Percentiles rank a stretch among this genome's conserved stretches.
Evolutionary conservation across 2,888 invertebrate species (phyloP).

Genomic region (Euplexia lucipara): DNA sequence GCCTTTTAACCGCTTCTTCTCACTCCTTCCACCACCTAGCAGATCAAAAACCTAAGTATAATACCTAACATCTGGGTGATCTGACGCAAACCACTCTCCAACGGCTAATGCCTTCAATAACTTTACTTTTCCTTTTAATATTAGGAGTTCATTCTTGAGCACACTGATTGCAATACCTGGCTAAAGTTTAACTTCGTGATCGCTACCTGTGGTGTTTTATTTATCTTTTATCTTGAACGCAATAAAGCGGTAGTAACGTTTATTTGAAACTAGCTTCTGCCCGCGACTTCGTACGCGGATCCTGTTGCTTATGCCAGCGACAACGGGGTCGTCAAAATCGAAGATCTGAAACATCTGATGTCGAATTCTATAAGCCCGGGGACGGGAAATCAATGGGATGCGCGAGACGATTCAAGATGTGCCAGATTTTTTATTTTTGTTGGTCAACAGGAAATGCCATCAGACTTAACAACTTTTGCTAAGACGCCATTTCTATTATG

Average conservation of each 20-base stretch:
- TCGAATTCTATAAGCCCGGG: too few relatives aligned
- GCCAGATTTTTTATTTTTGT: too few relatives aligned
- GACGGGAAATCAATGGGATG: too few relatives aligned
- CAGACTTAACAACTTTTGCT: too few relatives aligned
- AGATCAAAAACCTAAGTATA: slow-evolving; percentile 47
- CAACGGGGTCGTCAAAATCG: too few relatives aligned
- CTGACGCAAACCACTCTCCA: slow-evolving; percentile 62
- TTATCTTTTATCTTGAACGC: slow-evolving; percentile 63
- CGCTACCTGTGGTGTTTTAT: slow-evolving; percentile 66
- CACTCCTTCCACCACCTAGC: slow-evolving; percentile 6
- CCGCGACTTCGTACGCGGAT: too few relatives aligned
- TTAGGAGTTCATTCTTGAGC: slow-evolving; percentile 62
- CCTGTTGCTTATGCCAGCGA: too few relatives aligned
- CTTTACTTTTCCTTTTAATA: slow-evolving; percentile 69
- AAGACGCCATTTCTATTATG: too few relatives aligned
- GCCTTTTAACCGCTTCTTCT: slow-evolving; percentile 25
- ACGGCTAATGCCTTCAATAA: slow-evolving; percentile 69
- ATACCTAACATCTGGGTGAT: slow-evolving; percentile 71
- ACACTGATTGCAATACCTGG: slow-evolving; percentile 51
- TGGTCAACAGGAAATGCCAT: too few relatives aligned
- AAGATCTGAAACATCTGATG: too few relatives aligned
- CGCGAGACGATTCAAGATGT: too few relatives aligned
- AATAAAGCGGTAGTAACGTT: slow-evolving; percentile 43
- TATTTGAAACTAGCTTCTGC: too few relatives aligned
- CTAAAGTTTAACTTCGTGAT: slow-evolving; percentile 66